Percentiles rank a stretch among this genome's conserved stretches.
Evolutionary conservation across 2,113 vertebrate species (phyloP).

Genomic region (Herpailurus yagouaroundi): DNA sequence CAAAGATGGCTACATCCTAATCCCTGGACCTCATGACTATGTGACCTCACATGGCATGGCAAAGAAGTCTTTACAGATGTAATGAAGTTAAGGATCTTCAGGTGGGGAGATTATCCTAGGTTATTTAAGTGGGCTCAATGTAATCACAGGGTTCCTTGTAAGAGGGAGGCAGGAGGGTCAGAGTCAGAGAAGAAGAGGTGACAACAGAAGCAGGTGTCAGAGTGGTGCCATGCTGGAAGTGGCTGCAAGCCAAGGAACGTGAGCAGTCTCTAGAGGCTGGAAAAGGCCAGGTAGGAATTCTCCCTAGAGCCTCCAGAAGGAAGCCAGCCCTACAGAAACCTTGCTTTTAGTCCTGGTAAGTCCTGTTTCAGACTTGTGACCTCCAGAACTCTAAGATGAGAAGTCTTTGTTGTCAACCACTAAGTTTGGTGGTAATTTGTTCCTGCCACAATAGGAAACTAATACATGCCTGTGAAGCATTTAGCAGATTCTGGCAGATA

Average conservation of each 20-base stretch:
- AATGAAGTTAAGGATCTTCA: constrained; percentile 14
- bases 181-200: not conserved
- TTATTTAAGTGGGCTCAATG: not conserved
- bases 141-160: not conserved
- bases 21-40: not conserved
- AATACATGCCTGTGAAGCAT: not conserved
- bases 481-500: not conserved
- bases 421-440: not conserved
- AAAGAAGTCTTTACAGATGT: not conserved
- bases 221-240: not conserved
- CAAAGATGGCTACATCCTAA: not conserved
- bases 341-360: not conserved
- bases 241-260: not conserved
- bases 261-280: not conserved
- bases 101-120: not conserved
- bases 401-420: not conserved
- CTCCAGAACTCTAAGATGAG: not conserved
- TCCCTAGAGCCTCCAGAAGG: not conserved
- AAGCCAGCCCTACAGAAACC: not conserved
- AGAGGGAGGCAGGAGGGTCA: not conserved
- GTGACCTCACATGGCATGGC: not conserved
- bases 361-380: not conserved
- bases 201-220: not conserved
- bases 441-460: not conserved
- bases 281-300: not conserved